phyloP scores from a whole-genome alignment of 2,888 invertebrate genomes.

The Bimastos eiseni region DNA sequence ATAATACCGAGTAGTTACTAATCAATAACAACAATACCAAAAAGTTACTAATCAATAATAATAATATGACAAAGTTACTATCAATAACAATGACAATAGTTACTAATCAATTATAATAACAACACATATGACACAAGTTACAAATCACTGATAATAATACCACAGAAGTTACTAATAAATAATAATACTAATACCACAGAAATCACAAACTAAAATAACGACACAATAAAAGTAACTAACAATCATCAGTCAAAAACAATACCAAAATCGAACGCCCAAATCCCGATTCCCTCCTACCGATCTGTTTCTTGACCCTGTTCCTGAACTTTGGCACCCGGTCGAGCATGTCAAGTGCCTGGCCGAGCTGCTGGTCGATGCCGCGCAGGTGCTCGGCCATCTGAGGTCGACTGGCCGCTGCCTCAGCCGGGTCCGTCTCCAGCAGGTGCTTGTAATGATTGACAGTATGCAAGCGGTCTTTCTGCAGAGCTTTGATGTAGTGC shows the following conservation, averaged over 20 bases:
- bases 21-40: no score
- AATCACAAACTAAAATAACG: not conserved
- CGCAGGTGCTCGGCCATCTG: constrained; percentile 58
- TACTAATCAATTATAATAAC: not conserved
- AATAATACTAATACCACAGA: not conserved
- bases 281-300: constrained; percentile 47
- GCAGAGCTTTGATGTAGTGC: constrained; percentile 86
- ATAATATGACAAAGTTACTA: no score
- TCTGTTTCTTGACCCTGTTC: constrained; percentile 50
- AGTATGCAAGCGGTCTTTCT: constrained; percentile 95
- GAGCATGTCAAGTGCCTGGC: constrained; percentile 87
- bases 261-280: not conserved
- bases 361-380: constrained; percentile 65
- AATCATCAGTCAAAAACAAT: not conserved
- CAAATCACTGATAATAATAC: not conserved
- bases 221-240: not conserved
- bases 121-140: not conserved
- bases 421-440: constrained; percentile 75
- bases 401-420: constrained; percentile 67
- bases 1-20: not conserved
- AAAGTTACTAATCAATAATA: no score
- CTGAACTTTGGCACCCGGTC: constrained; percentile 68
- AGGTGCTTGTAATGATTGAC: constrained; percentile 94
- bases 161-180: not conserved
- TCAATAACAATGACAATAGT: no score